Evolutionary conservation across 37 sponge, comb jelly and placozoan species (phyloP).

Genomic region (Aplysina aerophoba): DNA sequence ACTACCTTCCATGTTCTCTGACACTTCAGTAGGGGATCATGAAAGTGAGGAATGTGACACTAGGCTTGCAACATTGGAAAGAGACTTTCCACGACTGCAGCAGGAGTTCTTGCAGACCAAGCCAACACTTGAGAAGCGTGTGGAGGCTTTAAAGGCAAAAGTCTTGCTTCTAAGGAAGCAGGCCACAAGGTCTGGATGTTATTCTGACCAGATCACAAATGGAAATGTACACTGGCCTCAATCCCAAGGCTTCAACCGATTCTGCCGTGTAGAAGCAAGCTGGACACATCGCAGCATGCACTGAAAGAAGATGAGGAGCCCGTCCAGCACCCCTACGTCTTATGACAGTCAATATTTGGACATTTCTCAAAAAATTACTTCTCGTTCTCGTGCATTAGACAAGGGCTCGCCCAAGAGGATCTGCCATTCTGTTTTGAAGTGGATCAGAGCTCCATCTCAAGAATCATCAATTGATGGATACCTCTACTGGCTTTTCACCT

Average conservation of each 20-base stretch:
- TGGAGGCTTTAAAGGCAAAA: not conserved
- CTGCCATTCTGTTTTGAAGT: not conserved
- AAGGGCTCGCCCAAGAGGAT: not conserved
- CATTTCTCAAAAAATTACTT: not conserved
- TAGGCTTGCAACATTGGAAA: not conserved
- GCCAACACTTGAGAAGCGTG: not conserved
- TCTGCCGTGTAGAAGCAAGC: not conserved
- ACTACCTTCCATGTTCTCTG: not conserved
- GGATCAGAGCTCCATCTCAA: not conserved
- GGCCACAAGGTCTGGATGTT: conserved; percentile 3
- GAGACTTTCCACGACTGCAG: not conserved
- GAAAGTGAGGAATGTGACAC: not conserved
- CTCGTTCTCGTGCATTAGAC: not conserved
- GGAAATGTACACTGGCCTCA: not conserved
- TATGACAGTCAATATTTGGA: not conserved
- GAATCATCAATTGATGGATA: not conserved
- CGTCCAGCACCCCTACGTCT: not conserved
- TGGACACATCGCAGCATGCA: not conserved
- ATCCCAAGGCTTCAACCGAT: not conserved
- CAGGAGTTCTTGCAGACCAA: not conserved
- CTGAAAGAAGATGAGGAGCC: not conserved
- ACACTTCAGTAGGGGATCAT: not conserved
- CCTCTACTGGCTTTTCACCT: not conserved
- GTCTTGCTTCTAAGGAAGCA: not conserved
- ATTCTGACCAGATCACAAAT: not conserved